Conservation (phyloP, 2,888 invertebrate species). For the Tinea trinotella region DNA sequence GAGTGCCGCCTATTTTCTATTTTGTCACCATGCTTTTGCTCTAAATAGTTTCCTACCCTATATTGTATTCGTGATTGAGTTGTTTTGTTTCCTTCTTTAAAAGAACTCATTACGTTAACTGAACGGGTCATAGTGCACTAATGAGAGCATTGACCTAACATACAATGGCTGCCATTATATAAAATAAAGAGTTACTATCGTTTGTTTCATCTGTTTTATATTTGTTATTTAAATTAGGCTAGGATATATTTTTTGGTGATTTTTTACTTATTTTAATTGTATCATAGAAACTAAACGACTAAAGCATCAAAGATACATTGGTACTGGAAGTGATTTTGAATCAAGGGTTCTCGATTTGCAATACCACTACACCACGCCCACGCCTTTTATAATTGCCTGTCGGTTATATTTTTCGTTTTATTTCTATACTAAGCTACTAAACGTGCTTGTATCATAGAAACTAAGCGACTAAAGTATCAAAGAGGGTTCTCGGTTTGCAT, state of each 20-base stretch:
- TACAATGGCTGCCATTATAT: neutral
- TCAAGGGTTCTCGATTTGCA: no score
- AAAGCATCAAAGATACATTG: no score
- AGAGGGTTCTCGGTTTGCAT: no score
- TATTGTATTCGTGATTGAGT: neutral
- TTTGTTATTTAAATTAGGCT: neutral
- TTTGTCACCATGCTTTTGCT: constrained; percentile 11
- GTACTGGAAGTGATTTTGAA: no score
- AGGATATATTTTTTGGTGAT: neutral
- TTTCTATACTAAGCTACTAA: no score
- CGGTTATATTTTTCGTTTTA: no score
- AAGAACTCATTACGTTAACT: constrained; percentile 7
- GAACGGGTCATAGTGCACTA: constrained; percentile 7
- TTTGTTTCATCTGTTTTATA: neutral
- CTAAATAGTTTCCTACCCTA: constrained; percentile 5
- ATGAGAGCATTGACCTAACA: constrained; percentile 5
- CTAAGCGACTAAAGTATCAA: no score
- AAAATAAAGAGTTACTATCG: neutral
- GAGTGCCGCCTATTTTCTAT: constrained; percentile 12
- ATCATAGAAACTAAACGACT: no score
- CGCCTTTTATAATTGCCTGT: no score
- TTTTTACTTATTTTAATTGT: neutral
- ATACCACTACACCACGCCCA: no score
- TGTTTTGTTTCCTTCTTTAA: constrained; percentile 1
- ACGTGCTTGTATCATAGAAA: no score